Base-by-base conservation (phyloP, 37 sponge, comb jelly and placozoan species). In the Corticium candelabrum region DNA sequence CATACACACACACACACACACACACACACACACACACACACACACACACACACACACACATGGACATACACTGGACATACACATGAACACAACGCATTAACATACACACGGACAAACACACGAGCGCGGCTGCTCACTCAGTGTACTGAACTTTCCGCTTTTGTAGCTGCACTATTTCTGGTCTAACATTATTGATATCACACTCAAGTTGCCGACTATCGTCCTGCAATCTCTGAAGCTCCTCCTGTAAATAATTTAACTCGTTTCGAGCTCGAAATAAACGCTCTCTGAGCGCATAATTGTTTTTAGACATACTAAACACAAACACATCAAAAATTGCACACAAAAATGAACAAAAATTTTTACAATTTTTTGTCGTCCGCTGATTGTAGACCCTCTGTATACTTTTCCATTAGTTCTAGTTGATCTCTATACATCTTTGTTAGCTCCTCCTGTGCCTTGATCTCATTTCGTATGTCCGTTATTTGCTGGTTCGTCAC, bases 141-240 rank as follows among this genome's bases (percentile, higher is more conserved):
- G 21, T 21, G 62, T 50, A 70, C 35, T 70, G 73, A 4, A 32
- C 31, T 15, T 70, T 70, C 36, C 31, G 29, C 5, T 32, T 4
- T 70, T 70, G 73, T 32, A 70, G 73, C 4, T 15, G 73, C 73
- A 70, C 21, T 4, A 70, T 70, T 5, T 35, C 35, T 15, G 73
- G 73, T 15, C 21, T 70, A 32, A 70, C 5, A 4, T 29, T 34
- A 32, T 70, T 70, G 31, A 70, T 29, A 5, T 70, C 73, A 4
- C 73, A 15, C 35, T 70, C 73, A 4, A 70, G 5, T 4, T 70
- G 35, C 4, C 36, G 33, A 15, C 73, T 70, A 7, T 29, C 5
- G 5, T 34, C 36, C 36, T 4, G 31, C 29, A 15, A 70, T 4
- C 36, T 34, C 21, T 70, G 73, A 5, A 70, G 36, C 21, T 50